Evolutionary conservation across 2,113 vertebrate species (phyloP).

Genomic region (Podarcis cretensis): DNA sequence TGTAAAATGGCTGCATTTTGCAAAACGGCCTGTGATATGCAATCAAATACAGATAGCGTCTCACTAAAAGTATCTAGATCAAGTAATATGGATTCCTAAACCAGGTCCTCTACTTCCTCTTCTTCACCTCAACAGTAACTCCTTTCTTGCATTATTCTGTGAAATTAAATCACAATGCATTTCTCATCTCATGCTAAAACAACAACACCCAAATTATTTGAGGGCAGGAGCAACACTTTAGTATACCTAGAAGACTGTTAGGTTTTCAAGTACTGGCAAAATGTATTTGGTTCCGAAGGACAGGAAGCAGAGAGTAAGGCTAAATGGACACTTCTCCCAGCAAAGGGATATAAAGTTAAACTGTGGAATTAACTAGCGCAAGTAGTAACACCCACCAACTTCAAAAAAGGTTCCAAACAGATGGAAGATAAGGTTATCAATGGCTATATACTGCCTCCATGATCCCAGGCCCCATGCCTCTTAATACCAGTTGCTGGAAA

Average conservation of each 20-base stretch:
- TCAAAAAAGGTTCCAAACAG: too few relatives aligned
- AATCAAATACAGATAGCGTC: neutral
- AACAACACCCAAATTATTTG: too few relatives aligned
- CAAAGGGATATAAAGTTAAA: too few relatives aligned
- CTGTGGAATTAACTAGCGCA: too few relatives aligned
- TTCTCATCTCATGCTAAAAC: neutral
- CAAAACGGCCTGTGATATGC: neutral
- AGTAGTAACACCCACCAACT: too few relatives aligned
- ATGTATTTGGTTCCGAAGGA: neutral
- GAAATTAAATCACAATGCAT: neutral
- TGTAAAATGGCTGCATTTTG: neutral
- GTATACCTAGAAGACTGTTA: neutral
- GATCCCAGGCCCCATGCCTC: too few relatives aligned
- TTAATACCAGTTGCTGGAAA: too few relatives aligned
- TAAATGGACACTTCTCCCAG: too few relatives aligned
- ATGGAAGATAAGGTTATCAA: too few relatives aligned
- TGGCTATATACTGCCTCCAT: too few relatives aligned
- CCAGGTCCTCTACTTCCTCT: neutral
- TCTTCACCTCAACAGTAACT: neutral
- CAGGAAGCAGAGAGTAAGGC: neutral
- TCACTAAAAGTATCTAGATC: neutral
- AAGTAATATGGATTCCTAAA: neutral
- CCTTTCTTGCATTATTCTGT: neutral
- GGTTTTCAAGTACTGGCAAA: too few relatives aligned
- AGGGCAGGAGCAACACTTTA: neutral